These are phyloP conservation scores for Eumaeus atala DNA, from an alignment of 1,140 invertebrate species.

Conservation along the genomic window DNA sequence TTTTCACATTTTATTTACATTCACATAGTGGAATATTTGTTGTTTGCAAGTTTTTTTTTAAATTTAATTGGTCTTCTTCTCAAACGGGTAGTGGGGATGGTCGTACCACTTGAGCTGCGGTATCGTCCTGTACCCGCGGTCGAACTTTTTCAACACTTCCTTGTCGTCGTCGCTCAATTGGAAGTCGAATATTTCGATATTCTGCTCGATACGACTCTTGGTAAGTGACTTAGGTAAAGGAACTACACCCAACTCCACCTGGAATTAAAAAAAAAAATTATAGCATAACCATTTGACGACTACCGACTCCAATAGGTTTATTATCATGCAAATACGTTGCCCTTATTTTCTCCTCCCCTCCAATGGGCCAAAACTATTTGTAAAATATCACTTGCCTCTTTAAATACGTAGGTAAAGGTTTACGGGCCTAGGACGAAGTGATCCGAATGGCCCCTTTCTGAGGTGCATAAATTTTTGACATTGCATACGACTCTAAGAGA, in stretches of 20 bases:
- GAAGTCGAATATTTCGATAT: conserved; percentile 87
- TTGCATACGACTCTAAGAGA: no score
- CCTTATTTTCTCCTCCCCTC: no score
- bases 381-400: no score
- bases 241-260: conserved; percentile 84
- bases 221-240: conserved; percentile 90
- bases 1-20: no score
- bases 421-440: no score
- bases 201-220: conserved; percentile 83
- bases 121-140: conserved; percentile 74
- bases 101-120: conserved; percentile 49
- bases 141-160: conserved; percentile 74
- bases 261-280: conserved; percentile 23
- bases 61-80: conserved; percentile 20
- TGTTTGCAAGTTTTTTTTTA: neutral
- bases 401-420: no score
- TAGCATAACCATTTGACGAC: neutral
- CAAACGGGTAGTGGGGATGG: conserved; percentile 71
- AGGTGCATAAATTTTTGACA: no score
- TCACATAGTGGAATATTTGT: no score
- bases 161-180: conserved; percentile 77
- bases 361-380: no score
- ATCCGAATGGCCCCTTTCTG: no score
- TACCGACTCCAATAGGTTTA: neutral
- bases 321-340: no score